Base-by-base conservation (phyloP, 2,888 invertebrate genomes). In the Coelinius sp. region DNA sequence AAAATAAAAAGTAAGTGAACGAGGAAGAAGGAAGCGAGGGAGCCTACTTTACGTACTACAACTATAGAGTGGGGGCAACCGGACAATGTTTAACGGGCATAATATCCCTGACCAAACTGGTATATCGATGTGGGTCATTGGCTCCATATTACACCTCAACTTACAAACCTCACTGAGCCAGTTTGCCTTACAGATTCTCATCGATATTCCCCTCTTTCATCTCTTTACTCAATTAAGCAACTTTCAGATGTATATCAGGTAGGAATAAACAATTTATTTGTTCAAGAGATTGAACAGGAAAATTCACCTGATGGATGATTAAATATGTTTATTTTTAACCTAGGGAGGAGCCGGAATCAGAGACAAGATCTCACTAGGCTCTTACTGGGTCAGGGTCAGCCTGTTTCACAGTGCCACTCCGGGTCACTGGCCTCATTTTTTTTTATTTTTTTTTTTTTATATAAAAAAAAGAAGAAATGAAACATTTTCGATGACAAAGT, bases 61-160 rank as follows among this genome's bases (percentile, higher is more conserved):
- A 8, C 14, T 5, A 12, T 8, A 52, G 20, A 20, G 71, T 31
- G 49, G 70, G 71, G 68, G 68, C 68, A 25, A 27, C 59, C 31
- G 67, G 74, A 76, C 52, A 64, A 46, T 75, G 59, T 69, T 69
- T 41, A 71, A 70, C 56, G 62, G 20, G n/a, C 69, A 14, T 49
- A 66, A 73, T 73, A 67, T 71, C 41, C 31, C 63, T 68, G 72
- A 78, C 82, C 79, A 83, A 84, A 84, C 84, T 82, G 85, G 86
- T 86, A 81, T 80, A 72, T 76, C 74, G 81, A 78, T 84, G 85
- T 85, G 80, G 86, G 86, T 80, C 85, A 83, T 66, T 59, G 80
- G 77, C 81, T 24, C 41, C 63, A 41, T 35, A 41, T 38, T 24
- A 41, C 63, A 24, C 46, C 24, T 49, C 20, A 70, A 25, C 35